Evolutionary conservation across 2,888 invertebrate genomes (phyloP).

Genomic region (Teleogryllus oceanicus): DNA sequence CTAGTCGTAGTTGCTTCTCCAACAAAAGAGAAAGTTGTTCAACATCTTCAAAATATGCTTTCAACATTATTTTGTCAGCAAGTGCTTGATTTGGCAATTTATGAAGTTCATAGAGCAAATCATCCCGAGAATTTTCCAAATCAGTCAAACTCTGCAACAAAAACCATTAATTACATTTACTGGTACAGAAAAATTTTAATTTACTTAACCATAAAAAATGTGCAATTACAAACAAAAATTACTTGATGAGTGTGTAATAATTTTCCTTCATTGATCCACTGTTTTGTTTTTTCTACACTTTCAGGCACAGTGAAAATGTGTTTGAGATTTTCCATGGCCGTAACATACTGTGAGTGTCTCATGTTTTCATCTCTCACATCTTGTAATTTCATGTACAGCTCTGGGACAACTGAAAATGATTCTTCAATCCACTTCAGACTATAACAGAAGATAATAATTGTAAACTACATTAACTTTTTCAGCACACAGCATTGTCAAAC

Average conservation of each 20-base stretch:
- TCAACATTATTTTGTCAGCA: constrained; percentile 86
- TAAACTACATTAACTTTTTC: constrained; percentile 18
- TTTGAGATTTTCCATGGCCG: constrained; percentile 96
- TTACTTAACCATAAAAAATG: not conserved
- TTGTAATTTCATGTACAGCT: constrained; percentile 74
- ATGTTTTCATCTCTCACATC: constrained; percentile 89
- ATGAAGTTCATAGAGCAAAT: constrained; percentile 88
- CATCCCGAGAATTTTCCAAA: constrained; percentile 94
- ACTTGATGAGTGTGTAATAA: constrained; percentile 89
- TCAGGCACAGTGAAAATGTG: constrained; percentile 97
- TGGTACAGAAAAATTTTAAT: not conserved
- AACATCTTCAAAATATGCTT: constrained; percentile 95
- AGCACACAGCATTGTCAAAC: constrained; percentile 37
- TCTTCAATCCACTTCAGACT: constrained; percentile 75
- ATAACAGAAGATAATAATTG: constrained; percentile 36
- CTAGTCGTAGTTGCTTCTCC: constrained; percentile 87
- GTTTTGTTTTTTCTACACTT: constrained; percentile 90
- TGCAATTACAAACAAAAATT: not conserved
- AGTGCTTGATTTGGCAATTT: constrained; percentile 87
- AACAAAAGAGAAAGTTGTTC: constrained; percentile 82
- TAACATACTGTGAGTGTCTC: constrained; percentile 93
- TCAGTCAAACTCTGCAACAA: constrained; percentile 76
- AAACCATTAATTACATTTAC: not conserved
- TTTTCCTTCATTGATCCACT: constrained; percentile 92
- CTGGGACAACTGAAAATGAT: constrained; percentile 71